Evolutionary conservation across 2,113 vertebrate species (phyloP).

Genomic region (Lepisosteus oculatus): DNA sequence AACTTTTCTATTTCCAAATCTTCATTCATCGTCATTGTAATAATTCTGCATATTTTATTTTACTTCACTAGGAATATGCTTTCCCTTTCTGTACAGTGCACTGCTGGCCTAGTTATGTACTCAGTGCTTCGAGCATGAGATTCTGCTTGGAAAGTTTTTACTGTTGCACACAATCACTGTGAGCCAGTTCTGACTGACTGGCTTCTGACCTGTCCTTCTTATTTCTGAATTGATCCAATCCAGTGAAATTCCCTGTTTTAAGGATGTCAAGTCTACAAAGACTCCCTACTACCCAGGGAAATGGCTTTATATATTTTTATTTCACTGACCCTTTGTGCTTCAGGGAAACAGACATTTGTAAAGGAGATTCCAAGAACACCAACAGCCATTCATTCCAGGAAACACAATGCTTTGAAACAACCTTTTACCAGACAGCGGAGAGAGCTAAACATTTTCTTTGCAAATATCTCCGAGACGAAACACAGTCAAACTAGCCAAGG

Average conservation of each 20-base stretch:
- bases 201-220: background rate
- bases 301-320: slow-evolving; percentile 36
- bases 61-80: too few relatives aligned
- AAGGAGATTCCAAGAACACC: slow-evolving; percentile 13
- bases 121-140: too few relatives aligned
- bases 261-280: slow-evolving; percentile 22
- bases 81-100: too few relatives aligned
- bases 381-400: slow-evolving; percentile 1
- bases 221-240: background rate
- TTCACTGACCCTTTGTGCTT: slow-evolving; percentile 26
- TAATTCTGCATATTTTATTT: too few relatives aligned
- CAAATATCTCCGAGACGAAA: slow-evolving; percentile 25
- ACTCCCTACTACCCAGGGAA: slow-evolving; percentile 18
- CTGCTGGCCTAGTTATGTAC: too few relatives aligned
- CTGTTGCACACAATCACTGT: background rate
- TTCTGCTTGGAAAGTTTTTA: too few relatives aligned
- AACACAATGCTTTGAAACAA: slow-evolving; percentile 2
- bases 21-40: too few relatives aligned
- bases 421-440: slow-evolving; percentile 27
- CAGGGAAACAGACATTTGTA: slow-evolving; percentile 17
- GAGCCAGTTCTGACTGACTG: background rate
- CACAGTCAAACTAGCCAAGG: slow-evolving; percentile 21
- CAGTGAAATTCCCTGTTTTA: slow-evolving; percentile 12
- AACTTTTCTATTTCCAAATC: too few relatives aligned
- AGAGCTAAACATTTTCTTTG: slow-evolving; percentile 26